Conservation (phyloP, 2,888 invertebrate species). For the Cetonia aurata region DNA sequence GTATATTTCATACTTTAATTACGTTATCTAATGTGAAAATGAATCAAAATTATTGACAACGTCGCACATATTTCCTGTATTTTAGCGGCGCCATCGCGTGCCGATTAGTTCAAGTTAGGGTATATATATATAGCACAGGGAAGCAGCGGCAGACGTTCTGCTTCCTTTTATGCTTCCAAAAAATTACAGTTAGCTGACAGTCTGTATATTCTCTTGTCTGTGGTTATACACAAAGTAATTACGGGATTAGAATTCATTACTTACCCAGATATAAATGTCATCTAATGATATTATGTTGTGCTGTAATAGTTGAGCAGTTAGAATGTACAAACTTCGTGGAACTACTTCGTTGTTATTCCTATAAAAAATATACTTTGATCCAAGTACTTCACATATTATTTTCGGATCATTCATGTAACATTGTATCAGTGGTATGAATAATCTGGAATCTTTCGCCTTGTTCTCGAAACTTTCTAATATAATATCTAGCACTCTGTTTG, state of each 20-base stretch:
- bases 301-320: slow-evolving; percentile 92
- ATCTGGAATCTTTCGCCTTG: slow-evolving; percentile 79
- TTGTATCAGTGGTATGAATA: slow-evolving; percentile 89
- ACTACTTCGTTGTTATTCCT: slow-evolving; percentile 78
- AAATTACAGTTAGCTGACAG: too few relatives aligned
- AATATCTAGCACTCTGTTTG: slow-evolving; percentile 96
- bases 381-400: slow-evolving; percentile 94
- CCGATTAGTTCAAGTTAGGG: too few relatives aligned
- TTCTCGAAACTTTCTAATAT: slow-evolving; percentile 97
- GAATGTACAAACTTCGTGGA: slow-evolving; percentile 87
- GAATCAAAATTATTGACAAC: too few relatives aligned
- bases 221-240: too few relatives aligned
- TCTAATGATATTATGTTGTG: slow-evolving; percentile 87
- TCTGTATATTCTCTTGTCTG: too few relatives aligned
- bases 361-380: slow-evolving; percentile 86
- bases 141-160: too few relatives aligned
- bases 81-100: too few relatives aligned
- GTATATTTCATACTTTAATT: too few relatives aligned
- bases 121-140: too few relatives aligned
- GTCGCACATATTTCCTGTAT: too few relatives aligned
- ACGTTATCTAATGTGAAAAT: too few relatives aligned
- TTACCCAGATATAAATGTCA: slow-evolving; percentile 92
- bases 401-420: slow-evolving; percentile 90
- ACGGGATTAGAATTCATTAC: slow-evolving; percentile 52
- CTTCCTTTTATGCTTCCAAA: too few relatives aligned